Conservation (phyloP, 2,888 invertebrate species). For the Cosmorhoe ocellata region DNA sequence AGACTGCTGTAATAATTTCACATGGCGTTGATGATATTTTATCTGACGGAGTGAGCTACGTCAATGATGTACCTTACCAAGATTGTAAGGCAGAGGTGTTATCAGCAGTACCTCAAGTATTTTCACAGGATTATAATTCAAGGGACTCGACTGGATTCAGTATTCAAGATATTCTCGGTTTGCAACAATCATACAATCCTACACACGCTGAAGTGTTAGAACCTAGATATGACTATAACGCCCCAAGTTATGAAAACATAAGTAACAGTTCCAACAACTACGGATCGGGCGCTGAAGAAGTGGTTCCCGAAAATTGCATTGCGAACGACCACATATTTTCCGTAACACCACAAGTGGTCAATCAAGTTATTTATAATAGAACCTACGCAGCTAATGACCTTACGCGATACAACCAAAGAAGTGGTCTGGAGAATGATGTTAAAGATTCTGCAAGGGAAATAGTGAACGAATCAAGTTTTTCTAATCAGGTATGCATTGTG, state of each 20-base stretch:
- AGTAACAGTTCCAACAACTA: conserved; percentile 69
- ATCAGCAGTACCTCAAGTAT: conserved; percentile 57
- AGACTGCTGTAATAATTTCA: conserved; percentile 53
- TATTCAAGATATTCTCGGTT: conserved; percentile 76
- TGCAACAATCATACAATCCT: conserved; percentile 64
- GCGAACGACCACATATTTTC: conserved; percentile 49
- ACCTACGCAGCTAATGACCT: conserved; percentile 59
- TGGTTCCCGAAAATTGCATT: conserved; percentile 52
- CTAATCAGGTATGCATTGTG: conserved; percentile 60
- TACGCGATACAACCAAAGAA: conserved; percentile 59
- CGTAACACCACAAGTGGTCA: conserved; percentile 45
- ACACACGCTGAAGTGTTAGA: conserved; percentile 53
- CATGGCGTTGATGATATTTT: conserved; percentile 73
- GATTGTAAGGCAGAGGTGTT: conserved; percentile 62
- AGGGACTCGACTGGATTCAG: conserved; percentile 76
- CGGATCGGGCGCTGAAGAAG: conserved; percentile 60
- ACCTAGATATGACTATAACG: conserved; percentile 65
- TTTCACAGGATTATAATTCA: conserved; percentile 74
- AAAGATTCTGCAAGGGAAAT: conserved; percentile 61
- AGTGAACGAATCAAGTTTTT: conserved; percentile 64
- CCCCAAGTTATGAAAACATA: conserved; percentile 66
- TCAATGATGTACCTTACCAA: conserved; percentile 52
- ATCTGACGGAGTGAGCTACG: conserved; percentile 58
- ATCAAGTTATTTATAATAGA: conserved; percentile 58
- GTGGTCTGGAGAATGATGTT: conserved; percentile 49